These are phyloP conservation scores for Andrena bucephala DNA, from an alignment of 2,888 invertebrate species.

Conservation along the genomic window DNA sequence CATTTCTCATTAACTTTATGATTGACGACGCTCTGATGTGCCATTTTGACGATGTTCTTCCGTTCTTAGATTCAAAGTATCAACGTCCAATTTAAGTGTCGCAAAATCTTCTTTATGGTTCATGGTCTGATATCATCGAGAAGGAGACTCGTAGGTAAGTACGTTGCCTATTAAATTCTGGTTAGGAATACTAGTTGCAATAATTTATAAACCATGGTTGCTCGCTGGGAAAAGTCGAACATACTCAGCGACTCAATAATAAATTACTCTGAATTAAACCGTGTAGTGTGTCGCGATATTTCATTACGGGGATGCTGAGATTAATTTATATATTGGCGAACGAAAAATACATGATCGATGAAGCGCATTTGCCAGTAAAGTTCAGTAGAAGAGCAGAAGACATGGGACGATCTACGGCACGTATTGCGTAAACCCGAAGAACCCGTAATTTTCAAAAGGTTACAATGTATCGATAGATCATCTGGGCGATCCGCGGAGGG, in stretches of 20 bases:
- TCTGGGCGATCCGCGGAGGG: not conserved
- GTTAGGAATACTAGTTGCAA: not conserved
- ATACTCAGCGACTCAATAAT: not conserved
- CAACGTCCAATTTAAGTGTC: not conserved
- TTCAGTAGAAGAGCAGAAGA: not conserved
- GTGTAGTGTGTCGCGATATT: not conserved
- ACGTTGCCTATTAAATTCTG: not conserved
- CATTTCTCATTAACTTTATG: not conserved
- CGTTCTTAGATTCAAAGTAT: too few species aligned
- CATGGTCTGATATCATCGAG: not conserved
- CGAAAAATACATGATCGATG: conserved; percentile 1
- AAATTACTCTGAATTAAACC: conserved; percentile 2
- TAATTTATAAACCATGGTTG: not conserved
- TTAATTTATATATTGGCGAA: not conserved
- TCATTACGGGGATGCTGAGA: not conserved
- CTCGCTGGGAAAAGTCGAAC: conserved; percentile 13
- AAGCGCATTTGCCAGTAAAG: not conserved
- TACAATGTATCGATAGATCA: conserved; percentile 41
- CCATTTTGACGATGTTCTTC: too few species aligned
- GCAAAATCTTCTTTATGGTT: not conserved
- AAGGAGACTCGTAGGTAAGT: not conserved
- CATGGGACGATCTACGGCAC: not conserved
- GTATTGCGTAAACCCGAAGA: conserved; percentile 8
- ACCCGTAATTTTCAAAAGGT: conserved; percentile 26
- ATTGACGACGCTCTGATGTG: too few species aligned